Evolutionary conservation across 2,797 vertebrate genomes (phyloP), one percentile per base, ranked within the genome.

Genomic region (Rachycentron canadum): DNA sequence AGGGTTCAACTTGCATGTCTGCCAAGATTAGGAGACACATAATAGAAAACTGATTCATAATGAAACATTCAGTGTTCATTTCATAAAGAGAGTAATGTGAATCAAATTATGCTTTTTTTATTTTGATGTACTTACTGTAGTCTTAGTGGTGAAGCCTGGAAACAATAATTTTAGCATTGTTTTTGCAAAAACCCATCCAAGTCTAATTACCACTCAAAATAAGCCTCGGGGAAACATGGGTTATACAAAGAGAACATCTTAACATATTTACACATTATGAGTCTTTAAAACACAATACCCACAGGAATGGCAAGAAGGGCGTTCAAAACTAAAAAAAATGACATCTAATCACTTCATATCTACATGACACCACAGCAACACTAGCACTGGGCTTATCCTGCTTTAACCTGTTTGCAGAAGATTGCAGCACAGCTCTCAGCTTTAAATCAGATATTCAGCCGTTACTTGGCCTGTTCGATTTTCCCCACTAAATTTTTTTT

Each of bases 391-490:
- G 62, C 83, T 91, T 78, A 90, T 90, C 72, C 83, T 12, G 50
- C 81, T 88, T 89, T 67, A 88, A 91, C 91, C 87, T 92, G 83
- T 85, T 86, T 77, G 78, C 62, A 86, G 73, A 77, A 65, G 82
- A 86, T 78, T 82, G 86, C 76, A 64, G 69, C 74, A 58, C 57
- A 32, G 81, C 76, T 86, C 85, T 84, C 69, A 16, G 76, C 86
- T 89, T 89, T 86, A 85, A 88, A 93, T 91, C 89, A 91, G 80
- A 91, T 89, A 92, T 86, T 91, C 88, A 86, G 83, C 81, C 76
- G 52, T 65, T 83, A 82, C 87, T 86, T 79, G 89, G 86, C 87
- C 88, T 55, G 81, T 93, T 92, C 85, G 69, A 91, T 92, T 91
- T 88, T 79, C 81, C 25, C 87, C 72, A 79, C 87, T 82, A 88